Base-by-base conservation (phyloP, 2,113 vertebrate genomes). In the Apistogramma diplotaenia region DNA sequence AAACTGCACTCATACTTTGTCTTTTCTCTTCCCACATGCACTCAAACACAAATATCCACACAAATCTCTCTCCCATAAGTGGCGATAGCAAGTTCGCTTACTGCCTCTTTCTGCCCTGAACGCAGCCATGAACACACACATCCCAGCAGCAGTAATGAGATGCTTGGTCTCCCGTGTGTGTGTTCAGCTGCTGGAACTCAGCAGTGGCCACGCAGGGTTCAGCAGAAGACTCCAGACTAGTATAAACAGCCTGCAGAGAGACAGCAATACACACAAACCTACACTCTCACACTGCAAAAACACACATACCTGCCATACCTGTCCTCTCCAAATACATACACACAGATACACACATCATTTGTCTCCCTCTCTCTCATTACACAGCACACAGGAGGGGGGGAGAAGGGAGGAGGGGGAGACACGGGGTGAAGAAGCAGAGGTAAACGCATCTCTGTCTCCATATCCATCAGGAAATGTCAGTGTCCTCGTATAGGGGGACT, bases 401-500 rank as follows among this genome's bases (percentile, higher is more conserved):
- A 55, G 29, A 31, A 6, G 18, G 60, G 65, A 62, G 78, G 74
- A 56, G 40, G 65, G 84, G 4, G 53, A 79, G 35, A 51, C 31
- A 31, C 82, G 53, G 73, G 15, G 61, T 74, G 70, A 82, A 54
- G 75, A 73, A 62, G 76, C 76, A 77, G 79, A 76, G 78, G 82
- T 86, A 87, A 89, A 89, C 78, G 81, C 77, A 65, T 27, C 16
- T 49, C 70, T 73, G 29, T 87, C 49, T 78, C 70, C 86, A 61
- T 74, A 86, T 90, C 89, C 86, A 89, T 89, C 83, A 90, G 87
- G 72, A 83, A 84, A 78, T 65, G 91, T 90, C 91, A 91, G 61
- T 74, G 80, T 83, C 21, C 70, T 73, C 61, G 79, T 87, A 62
- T 33, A 67, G 58, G 23, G 56, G 51, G 74, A 78, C 74, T 81